Evolutionary conservation across 2,888 invertebrate genomes (phyloP).

Genomic region (Stegophylla sp.): DNA sequence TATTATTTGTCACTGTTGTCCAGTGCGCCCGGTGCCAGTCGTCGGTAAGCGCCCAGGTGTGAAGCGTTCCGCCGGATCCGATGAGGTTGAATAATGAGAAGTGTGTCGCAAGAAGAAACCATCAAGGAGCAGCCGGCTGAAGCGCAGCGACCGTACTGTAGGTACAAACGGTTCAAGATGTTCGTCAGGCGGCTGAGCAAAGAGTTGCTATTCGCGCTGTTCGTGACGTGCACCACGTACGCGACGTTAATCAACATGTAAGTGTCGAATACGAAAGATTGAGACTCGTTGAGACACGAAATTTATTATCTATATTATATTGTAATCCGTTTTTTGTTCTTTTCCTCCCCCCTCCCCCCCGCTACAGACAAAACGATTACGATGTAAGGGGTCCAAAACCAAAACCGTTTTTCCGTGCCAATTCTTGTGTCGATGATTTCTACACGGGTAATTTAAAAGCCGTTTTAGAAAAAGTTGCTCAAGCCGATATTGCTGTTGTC

Average conservation of each 20-base stretch:
- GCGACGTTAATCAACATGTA: slow-evolving; percentile 77
- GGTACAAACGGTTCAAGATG: slow-evolving; percentile 65
- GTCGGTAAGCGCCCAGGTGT: background rate
- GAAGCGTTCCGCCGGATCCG: slow-evolving; percentile 19
- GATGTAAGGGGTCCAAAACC: slow-evolving; percentile 69
- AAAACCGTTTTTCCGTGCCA: slow-evolving; percentile 75
- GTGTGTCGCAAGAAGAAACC: slow-evolving; percentile 34
- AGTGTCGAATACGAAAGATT: slow-evolving; percentile 64
- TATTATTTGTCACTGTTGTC: too few relatives aligned
- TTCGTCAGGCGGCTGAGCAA: slow-evolving; percentile 69
- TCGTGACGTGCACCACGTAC: slow-evolving; percentile 73
- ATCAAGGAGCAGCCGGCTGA: slow-evolving; percentile 30
- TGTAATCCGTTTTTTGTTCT: background rate
- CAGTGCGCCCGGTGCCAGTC: too few relatives aligned
- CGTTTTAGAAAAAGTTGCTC: slow-evolving; percentile 71
- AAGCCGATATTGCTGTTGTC: slow-evolving; percentile 80
- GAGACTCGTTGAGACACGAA: too few relatives aligned
- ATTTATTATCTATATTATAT: too few relatives aligned
- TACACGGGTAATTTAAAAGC: slow-evolving; percentile 77
- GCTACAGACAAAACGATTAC: slow-evolving; percentile 70
- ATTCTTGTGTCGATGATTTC: slow-evolving; percentile 78
- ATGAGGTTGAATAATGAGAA: slow-evolving; percentile 52
- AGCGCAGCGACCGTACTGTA: slow-evolving; percentile 35
- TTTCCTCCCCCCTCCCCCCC: too few relatives aligned
- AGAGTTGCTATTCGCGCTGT: slow-evolving; percentile 72